Conservation (phyloP, 2,797 vertebrate genomes). For the Spinus pinus region DNA sequence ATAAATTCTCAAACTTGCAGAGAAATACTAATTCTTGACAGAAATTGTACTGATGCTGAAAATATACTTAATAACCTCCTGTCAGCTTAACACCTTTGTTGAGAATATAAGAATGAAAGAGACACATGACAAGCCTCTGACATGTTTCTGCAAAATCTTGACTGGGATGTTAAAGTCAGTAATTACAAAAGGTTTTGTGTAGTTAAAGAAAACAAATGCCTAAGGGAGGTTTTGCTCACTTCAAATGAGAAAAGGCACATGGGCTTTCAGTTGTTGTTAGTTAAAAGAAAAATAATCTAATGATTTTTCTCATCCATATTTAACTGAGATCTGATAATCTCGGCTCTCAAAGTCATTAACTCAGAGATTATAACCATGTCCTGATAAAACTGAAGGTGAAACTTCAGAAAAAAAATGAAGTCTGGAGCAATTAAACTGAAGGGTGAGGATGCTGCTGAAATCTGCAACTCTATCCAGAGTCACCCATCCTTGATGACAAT, state of each 20-base stretch:
- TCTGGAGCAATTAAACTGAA: neutral
- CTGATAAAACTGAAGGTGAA: neutral
- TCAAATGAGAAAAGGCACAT: neutral
- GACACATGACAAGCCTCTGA: neutral
- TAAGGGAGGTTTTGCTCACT: neutral
- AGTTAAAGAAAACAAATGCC: neutral
- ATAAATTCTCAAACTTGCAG: neutral
- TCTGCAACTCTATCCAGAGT: neutral
- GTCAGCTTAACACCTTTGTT: neutral
- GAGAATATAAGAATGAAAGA: neutral
- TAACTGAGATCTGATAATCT: neutral
- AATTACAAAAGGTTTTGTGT: constrained; percentile 12
- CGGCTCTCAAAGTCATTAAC: neutral
- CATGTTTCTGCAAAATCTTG: constrained; percentile 1
- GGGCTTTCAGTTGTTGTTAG: neutral
- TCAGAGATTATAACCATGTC: constrained; percentile 5
- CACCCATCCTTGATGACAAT: neutral
- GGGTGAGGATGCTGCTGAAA: neutral
- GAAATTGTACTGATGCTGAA: neutral
- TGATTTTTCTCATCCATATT: neutral
- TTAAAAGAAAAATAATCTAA: neutral
- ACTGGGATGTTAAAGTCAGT: neutral
- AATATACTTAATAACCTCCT: neutral
- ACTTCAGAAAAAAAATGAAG: neutral
- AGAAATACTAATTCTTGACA: neutral